These are phyloP conservation scores for Galago senegalensis DNA, from an alignment of 2,797 vertebrate genomes.

Conservation along the genomic window DNA sequence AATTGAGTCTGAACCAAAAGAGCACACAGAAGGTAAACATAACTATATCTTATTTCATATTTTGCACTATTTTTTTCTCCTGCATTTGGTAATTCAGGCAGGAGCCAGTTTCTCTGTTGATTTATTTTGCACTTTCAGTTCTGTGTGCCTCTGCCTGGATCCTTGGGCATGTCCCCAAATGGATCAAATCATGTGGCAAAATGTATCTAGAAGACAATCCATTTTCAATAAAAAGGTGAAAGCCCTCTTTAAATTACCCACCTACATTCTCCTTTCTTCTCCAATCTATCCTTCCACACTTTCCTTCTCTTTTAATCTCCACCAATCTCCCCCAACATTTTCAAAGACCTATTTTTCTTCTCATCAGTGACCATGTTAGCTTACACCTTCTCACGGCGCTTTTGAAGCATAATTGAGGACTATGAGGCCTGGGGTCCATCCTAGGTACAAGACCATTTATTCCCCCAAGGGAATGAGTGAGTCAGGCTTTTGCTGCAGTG, in stretches of 20 bases:
- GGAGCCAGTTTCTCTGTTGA: neutral
- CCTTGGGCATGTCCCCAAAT: neutral
- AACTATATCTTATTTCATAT: neutral
- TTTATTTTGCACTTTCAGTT: neutral
- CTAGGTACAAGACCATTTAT: neutral
- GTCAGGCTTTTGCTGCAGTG: neutral
- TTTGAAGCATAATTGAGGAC: neutral
- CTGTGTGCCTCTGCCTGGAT: neutral
- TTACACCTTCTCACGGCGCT: neutral
- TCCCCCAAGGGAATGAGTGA: neutral
- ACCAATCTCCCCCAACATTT: neutral
- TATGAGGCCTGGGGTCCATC: neutral
- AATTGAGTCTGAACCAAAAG: slow-evolving; percentile 25
- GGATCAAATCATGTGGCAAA: neutral
- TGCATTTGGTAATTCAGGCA: neutral
- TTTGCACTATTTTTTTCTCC: neutral
- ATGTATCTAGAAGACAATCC: neutral
- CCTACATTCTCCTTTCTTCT: neutral
- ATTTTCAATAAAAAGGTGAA: slow-evolving; percentile 31
- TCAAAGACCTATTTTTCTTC: neutral
- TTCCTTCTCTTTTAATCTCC: neutral
- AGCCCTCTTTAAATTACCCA: neutral
- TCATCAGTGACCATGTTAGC: neutral
- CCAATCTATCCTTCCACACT: neutral
- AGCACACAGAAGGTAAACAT: neutral